Conservation (phyloP, 30 jellyfish, hydroid and myxozoan genomes). For the Catostylus mosaicus region DNA sequence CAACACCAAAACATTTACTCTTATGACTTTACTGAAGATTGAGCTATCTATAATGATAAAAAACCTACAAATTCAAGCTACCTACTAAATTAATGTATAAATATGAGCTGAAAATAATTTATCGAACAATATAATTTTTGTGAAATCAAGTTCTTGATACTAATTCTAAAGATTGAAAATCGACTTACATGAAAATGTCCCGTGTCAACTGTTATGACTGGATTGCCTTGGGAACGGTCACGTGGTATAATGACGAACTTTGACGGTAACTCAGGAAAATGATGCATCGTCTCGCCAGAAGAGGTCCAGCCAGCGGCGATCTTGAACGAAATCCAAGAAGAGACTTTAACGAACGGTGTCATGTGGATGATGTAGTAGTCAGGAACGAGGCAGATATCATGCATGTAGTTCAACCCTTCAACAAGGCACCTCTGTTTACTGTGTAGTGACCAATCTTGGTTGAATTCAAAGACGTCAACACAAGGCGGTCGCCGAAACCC, state of each 20-base stretch:
- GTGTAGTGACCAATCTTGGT: conserved; percentile 86
- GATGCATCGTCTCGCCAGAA: conserved; percentile 89
- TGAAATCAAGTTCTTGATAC: too few relatives aligned
- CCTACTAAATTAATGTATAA: too few relatives aligned
- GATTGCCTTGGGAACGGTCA: conserved; percentile 56
- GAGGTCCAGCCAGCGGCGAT: conserved; percentile 91
- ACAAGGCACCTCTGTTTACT: conserved; percentile 63
- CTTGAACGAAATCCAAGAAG: conserved; percentile 70
- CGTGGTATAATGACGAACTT: conserved; percentile 92
- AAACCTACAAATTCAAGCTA: too few relatives aligned
- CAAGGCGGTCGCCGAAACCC: conserved; percentile 61
- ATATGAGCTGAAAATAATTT: too few relatives aligned
- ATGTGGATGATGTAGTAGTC: conserved; percentile 88
- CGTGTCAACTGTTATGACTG: conserved; percentile 66
- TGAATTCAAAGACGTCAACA: conserved; percentile 82
- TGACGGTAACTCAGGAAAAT: conserved; percentile 83
- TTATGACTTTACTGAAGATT: too few relatives aligned
- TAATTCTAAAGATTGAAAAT: too few relatives aligned
- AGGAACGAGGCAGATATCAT: conserved; percentile 87
- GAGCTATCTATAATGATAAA: too few relatives aligned
- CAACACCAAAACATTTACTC: too few relatives aligned
- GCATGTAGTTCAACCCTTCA: conserved; percentile 92
- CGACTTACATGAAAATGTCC: conserved; percentile 95
- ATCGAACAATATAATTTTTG: too few relatives aligned
- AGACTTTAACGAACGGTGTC: conserved; percentile 92